phyloP scores from a whole-genome alignment of 1,140 invertebrate genomes.

The Eulimnadia texana region DNA sequence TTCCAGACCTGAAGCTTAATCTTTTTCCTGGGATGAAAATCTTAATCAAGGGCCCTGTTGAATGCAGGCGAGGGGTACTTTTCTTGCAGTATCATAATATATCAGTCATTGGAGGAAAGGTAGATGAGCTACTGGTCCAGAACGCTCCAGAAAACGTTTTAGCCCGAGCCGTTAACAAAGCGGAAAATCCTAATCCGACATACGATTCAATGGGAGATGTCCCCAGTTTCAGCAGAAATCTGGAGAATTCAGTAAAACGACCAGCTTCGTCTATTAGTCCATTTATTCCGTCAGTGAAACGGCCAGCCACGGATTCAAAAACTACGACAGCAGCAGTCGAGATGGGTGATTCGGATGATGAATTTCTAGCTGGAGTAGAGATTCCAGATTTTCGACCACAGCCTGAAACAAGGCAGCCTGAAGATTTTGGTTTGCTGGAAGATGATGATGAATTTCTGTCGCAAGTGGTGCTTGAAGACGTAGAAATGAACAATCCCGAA shows the following conservation, averaged over 20 bases:
- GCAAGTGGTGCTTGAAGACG: neutral
- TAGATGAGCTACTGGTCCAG: conserved; percentile 40
- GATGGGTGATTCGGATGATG: neutral
- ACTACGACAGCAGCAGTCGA: neutral
- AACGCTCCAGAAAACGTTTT: conserved; percentile 46
- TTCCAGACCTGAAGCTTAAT: conserved; percentile 41
- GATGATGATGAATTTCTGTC: neutral
- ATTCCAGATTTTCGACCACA: neutral
- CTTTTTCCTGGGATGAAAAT: conserved; percentile 50
- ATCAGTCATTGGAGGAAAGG: conserved; percentile 55
- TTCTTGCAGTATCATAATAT: conserved; percentile 47
- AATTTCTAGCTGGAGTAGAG: neutral
- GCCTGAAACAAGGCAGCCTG: neutral
- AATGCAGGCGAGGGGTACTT: conserved; percentile 51
- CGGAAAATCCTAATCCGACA: neutral
- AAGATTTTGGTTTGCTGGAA: neutral
- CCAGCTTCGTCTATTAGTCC: neutral
- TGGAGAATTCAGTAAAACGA: neutral
- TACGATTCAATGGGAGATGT: no score
- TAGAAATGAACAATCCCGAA: neutral
- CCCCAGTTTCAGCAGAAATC: no score
- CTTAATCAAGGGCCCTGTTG: conserved; percentile 42
- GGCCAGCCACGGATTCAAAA: neutral
- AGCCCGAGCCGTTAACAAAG: conserved; percentile 36
- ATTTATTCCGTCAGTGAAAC: neutral